A percentile compares a stretch with the other conserved stretches of the same genome.
These are phyloP conservation scores for Drosophila insularis DNA, from an alignment of 1,140 invertebrate species.

Conservation along the genomic window DNA sequence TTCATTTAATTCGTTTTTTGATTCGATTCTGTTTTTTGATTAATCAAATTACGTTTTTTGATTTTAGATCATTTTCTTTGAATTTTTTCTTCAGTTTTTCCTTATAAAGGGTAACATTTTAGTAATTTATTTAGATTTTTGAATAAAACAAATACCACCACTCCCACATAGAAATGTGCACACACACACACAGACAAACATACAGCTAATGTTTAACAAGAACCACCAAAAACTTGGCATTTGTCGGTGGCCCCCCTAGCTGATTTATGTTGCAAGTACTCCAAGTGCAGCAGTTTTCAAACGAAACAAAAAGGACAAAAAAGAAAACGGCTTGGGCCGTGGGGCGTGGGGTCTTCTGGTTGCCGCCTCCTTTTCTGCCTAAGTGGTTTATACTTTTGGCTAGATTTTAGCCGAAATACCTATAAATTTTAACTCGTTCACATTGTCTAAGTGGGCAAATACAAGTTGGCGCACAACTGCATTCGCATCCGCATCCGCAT, in stretches of 20 bases:
- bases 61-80: too few species aligned
- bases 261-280: slow-evolving; percentile 62
- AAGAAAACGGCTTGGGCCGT: slow-evolving; percentile 56
- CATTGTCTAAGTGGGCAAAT: slow-evolving; percentile 74
- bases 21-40: too few species aligned
- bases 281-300: slow-evolving; percentile 45
- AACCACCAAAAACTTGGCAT: slow-evolving; percentile 40
- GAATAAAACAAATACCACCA: slow-evolving; percentile 27
- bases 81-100: too few species aligned
- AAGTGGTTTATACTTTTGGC: slow-evolving; percentile 74
- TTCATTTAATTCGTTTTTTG: too few species aligned
- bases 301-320: slow-evolving; percentile 14
- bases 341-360: slow-evolving; percentile 21
- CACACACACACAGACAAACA: slow-evolving; percentile 23
- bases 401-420: slow-evolving; percentile 77
- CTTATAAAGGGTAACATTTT: not conserved
- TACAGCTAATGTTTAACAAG: slow-evolving; percentile 1
- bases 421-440: slow-evolving; percentile 78
- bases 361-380: slow-evolving; percentile 39
- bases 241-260: slow-evolving; percentile 59
- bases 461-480: slow-evolving; percentile 49
- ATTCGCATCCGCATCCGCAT: slow-evolving; percentile 38
- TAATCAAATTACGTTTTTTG: too few species aligned
- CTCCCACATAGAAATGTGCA: slow-evolving; percentile 10
- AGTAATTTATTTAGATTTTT: slow-evolving; percentile 27